phyloP scores from a whole-genome alignment of 2,113 vertebrate genomes.

The Archilochus colubris region DNA sequence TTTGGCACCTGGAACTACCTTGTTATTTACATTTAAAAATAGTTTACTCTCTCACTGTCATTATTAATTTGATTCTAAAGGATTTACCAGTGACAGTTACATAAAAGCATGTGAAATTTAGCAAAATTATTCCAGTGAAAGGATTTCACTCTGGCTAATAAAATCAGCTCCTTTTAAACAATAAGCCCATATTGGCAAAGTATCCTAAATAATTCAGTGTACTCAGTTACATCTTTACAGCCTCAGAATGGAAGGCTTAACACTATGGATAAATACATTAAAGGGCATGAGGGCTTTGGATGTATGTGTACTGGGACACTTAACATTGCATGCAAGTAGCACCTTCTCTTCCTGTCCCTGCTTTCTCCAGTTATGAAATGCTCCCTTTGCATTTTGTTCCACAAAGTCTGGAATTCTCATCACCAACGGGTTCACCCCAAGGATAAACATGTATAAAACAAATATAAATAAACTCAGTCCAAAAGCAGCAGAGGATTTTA shows the following conservation, averaged over 20 bases:
- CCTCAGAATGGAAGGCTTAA: neutral
- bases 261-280: neutral
- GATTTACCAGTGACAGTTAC: neutral
- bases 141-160: rapidly evolving
- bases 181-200: neutral
- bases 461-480: neutral
- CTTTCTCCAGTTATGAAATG: neutral
- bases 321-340: rapidly evolving
- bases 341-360: neutral
- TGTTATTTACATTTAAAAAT: neutral
- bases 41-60: neutral
- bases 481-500: slow-evolving; percentile 31
- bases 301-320: rapidly evolving
- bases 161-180: neutral
- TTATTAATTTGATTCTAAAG: neutral
- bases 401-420: slow-evolving; percentile 28
- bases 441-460: neutral
- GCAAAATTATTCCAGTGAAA: neutral
- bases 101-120: neutral
- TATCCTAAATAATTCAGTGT: neutral
- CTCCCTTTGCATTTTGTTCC: neutral
- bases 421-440: neutral
- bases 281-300: neutral
- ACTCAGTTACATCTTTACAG: neutral
- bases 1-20: neutral